These are phyloP conservation scores for Cyphomyrmex costatus DNA, from an alignment of 1,140 invertebrate genomes.

Conservation along the genomic window DNA sequence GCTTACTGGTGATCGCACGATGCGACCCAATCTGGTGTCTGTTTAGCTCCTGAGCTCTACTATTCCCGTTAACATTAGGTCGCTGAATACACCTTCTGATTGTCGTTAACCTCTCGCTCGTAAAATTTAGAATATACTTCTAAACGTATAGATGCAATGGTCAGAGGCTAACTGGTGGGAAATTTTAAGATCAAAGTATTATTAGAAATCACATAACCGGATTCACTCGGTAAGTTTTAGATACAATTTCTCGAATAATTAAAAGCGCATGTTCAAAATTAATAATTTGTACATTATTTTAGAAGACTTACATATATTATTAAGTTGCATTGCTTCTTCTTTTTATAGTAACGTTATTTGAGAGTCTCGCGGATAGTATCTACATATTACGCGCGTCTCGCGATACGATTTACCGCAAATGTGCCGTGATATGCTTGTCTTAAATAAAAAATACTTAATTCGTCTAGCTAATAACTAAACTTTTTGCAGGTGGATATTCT, in stretches of 20 bases:
- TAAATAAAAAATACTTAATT: conserved; percentile 25
- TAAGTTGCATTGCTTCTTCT: too few species aligned
- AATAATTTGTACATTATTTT: not conserved
- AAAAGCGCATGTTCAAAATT: too few species aligned
- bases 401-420: not conserved
- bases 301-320: not conserved
- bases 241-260: too few species aligned
- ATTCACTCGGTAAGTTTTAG: not conserved
- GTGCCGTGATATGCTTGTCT: not conserved
- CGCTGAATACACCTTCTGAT: conserved; percentile 66
- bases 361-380: not conserved
- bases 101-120: not conserved
- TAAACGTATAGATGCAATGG: not conserved
- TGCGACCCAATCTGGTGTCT: conserved; percentile 70
- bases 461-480: not conserved
- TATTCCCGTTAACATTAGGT: conserved; percentile 76
- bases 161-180: not conserved
- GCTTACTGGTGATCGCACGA: conserved; percentile 59
- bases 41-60: conserved; percentile 47
- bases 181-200: not conserved
- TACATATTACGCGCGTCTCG: not conserved
- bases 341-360: not conserved
- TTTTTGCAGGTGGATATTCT: not conserved
- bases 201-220: not conserved
- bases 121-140: not conserved